Evolutionary conservation across 2,797 vertebrate species (phyloP), one percentile per base, ranked within the genome.

Genomic region (Basileuterus tristriatus): DNA sequence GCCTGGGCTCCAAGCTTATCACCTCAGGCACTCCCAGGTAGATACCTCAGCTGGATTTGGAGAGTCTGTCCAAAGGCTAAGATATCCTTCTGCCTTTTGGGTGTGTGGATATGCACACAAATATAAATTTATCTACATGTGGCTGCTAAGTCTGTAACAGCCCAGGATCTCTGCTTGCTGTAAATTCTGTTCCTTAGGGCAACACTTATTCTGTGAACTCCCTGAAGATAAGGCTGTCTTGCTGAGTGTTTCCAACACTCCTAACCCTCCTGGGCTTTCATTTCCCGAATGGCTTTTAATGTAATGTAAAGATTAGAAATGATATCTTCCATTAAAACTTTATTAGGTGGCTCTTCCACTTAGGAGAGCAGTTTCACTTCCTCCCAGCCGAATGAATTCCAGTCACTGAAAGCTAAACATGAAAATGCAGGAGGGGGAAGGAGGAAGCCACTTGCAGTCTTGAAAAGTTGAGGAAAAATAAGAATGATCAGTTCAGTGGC

Each of bases 291-390:
- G 83, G 76, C 72, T 96, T 87, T 93, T 94, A 96, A 88, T 91
- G 65, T 87, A 91, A 96, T 88, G 85, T 93, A 96, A 97, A 96
- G 92, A 96, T 91, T 49, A 90, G 94, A 65, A 94, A 81, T 95
- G 32, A 84, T 96, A 91, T 69, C 89, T 92, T 58, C 94, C 94
- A 92, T 95, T 91, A 95, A 91, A 95, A 82, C 84, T 88, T 96
- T 94, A 94, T 93, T 92, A 90, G 82, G 67, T 87, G 87, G 69
- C 85, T 95, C 79, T 76, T 83, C 49, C 83, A 91, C 89, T 93
- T 82, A 86, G 59, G 79, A 93, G 78, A 92, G 85, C 44, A 4
- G 72, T 46, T 91, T 86, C 32, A 1, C 75, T 76, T 89, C 75
- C 43, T 88, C 69, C 39, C 19, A 30, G 74, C 50, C 17, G 4